Percentiles rank a stretch among this genome's conserved stretches.
phyloP scores from a whole-genome alignment of 2,797 vertebrate species.

The Diglossa cyanea region DNA sequence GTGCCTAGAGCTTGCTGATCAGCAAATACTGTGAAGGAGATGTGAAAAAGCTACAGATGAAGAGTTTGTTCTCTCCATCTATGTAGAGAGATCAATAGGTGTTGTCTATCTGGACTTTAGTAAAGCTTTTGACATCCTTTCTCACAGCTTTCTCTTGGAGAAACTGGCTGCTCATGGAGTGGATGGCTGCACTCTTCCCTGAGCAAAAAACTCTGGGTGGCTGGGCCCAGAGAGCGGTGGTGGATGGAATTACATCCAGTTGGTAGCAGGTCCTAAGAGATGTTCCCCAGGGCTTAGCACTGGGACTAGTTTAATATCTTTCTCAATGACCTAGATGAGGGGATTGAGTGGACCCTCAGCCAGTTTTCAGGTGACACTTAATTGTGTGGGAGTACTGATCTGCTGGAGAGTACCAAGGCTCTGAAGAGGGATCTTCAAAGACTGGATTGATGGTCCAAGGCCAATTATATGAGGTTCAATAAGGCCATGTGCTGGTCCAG shows the following conservation, averaged over 20 bases:
- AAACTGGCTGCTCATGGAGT: not conserved
- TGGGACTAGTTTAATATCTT: not conserved
- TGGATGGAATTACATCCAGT: not conserved
- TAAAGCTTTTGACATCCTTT: not conserved
- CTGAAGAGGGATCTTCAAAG: not conserved
- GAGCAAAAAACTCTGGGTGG: not conserved
- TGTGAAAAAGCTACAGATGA: not conserved
- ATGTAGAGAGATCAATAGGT: not conserved
- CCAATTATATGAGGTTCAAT: not conserved
- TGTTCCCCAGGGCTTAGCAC: not conserved
- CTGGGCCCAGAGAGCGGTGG: too few relatives aligned
- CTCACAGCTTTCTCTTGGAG: not conserved
- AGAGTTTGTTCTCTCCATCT: not conserved
- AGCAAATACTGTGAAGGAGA: not conserved
- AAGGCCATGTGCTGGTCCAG: not conserved
- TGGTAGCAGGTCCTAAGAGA: not conserved
- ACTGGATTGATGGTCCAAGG: not conserved
- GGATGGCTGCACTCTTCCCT: not conserved
- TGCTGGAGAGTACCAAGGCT: not conserved
- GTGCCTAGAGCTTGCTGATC: not conserved
- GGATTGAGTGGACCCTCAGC: not conserved
- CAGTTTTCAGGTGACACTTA: not conserved
- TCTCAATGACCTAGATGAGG: not conserved
- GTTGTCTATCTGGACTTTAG: not conserved
- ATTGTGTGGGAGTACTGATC: not conserved